These are phyloP conservation scores for Pristionchus exspectatus DNA, from an alignment of 2,888 invertebrate species.

Conservation along the genomic window DNA sequence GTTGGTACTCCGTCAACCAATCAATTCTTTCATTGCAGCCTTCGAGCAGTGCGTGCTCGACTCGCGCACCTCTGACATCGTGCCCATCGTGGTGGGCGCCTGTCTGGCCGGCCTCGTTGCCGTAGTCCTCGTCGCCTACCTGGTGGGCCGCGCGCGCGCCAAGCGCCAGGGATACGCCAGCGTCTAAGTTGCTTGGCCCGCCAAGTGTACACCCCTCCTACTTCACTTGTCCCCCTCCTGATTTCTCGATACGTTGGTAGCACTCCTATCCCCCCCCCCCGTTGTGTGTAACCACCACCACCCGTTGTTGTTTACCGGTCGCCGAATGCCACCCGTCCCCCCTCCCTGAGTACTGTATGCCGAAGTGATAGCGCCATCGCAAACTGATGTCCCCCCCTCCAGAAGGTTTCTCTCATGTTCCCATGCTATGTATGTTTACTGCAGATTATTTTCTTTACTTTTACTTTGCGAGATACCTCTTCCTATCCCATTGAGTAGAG, in stretches of 20 bases:
- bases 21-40: slow-evolving; percentile 55
- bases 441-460: slow-evolving; percentile 30
- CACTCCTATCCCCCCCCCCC: background rate
- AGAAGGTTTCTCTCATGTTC: background rate
- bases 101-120: slow-evolving; percentile 92
- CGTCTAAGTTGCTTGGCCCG: slow-evolving; percentile 64
- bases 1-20: too few species aligned
- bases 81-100: slow-evolving; percentile 97
- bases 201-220: background rate
- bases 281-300: background rate
- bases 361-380: background rate
- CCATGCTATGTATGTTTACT: slow-evolving; percentile 26
- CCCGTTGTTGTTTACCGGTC: slow-evolving; percentile 27
- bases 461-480: background rate
- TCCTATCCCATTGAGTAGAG: background rate
- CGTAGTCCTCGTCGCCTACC: slow-evolving; percentile 92
- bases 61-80: slow-evolving; percentile 85
- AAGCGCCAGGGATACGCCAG: slow-evolving; percentile 76
- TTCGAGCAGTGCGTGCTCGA: slow-evolving; percentile 75
- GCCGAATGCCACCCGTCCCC: background rate
- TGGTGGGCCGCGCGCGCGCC: slow-evolving; percentile 88
- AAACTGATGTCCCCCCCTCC: background rate
- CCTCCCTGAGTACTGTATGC: background rate
- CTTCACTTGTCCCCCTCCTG: background rate
- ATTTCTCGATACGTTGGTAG: slow-evolving; percentile 8